Conservation (phyloP, 2,888 invertebrate genomes). For the Ptilodon capucinus region DNA sequence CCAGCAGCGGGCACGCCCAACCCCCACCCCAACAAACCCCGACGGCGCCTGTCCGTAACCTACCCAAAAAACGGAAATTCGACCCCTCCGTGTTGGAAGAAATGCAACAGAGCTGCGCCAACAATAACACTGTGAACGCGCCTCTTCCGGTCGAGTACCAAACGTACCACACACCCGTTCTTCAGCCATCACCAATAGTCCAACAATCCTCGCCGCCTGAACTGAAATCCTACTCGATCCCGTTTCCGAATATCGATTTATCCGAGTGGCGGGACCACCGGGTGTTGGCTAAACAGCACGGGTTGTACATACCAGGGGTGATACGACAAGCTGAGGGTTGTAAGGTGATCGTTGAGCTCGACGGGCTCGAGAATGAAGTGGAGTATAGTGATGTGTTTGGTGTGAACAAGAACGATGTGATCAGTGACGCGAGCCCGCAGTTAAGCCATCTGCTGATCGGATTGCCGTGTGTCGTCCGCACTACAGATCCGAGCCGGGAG, state of each 20-base stretch:
- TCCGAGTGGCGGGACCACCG: slow-evolving; percentile 97
- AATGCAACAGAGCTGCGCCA: slow-evolving; percentile 77
- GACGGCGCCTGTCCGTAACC: slow-evolving; percentile 86
- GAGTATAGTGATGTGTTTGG: slow-evolving; percentile 91
- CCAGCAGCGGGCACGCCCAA: slow-evolving; percentile 58
- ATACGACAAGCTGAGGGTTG: slow-evolving; percentile 88
- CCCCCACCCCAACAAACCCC: slow-evolving; percentile 64
- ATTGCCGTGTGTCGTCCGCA: slow-evolving; percentile 91
- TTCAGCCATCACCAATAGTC: slow-evolving; percentile 67
- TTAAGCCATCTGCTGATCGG: slow-evolving; percentile 90
- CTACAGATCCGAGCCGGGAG: slow-evolving; percentile 81
- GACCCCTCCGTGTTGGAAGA: slow-evolving; percentile 90
- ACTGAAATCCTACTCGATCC: slow-evolving; percentile 66
- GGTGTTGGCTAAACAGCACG: slow-evolving; percentile 93
- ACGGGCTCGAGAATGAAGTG: slow-evolving; percentile 88
- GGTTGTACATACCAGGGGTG: slow-evolving; percentile 93
- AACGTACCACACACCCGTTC: slow-evolving; percentile 53
- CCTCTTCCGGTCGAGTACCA: slow-evolving; percentile 59
- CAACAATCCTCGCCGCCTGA: slow-evolving; percentile 82
- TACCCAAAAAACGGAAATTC: slow-evolving; percentile 97
- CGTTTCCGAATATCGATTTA: slow-evolving; percentile 89
- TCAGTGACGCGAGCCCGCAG: slow-evolving; percentile 96
- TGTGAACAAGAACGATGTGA: slow-evolving; percentile 91
- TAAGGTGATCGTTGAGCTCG: slow-evolving; percentile 91
- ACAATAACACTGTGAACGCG: slow-evolving; percentile 60